Percentiles rank a stretch among this genome's conserved stretches.
Evolutionary conservation across 2,797 vertebrate species (phyloP).

Genomic region (Sebastes steindachneri): DNA sequence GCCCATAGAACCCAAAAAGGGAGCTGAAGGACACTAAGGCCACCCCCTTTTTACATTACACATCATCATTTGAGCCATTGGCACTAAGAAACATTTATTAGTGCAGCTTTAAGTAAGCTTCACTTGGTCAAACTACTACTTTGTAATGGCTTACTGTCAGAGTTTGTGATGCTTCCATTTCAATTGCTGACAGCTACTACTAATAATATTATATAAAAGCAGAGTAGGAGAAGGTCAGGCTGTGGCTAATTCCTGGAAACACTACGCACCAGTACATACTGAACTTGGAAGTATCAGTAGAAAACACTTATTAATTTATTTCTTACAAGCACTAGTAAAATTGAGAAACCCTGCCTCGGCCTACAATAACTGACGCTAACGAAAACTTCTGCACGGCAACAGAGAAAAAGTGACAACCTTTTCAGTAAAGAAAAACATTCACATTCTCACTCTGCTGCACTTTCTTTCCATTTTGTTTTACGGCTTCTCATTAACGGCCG

Average conservation of each 20-base stretch:
- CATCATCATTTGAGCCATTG: background rate
- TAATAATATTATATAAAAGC: background rate
- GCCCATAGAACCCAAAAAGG: too few species aligned
- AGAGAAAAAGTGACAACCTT: conserved; percentile 15
- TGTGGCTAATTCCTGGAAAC: conserved; percentile 27
- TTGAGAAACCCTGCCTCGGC: background rate
- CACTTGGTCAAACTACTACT: background rate
- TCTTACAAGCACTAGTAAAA: conserved; percentile 14
- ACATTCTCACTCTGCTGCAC: background rate
- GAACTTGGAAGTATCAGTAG: background rate
- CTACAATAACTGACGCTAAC: background rate
- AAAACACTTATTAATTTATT: conserved; percentile 16
- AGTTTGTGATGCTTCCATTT: background rate
- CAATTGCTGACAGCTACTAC: background rate
- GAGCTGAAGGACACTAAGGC: background rate
- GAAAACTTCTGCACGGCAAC: background rate
- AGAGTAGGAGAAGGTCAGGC: background rate
- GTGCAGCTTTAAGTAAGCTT: background rate
- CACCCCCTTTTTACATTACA: background rate
- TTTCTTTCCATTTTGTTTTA: conserved; percentile 25
- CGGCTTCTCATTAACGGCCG: background rate
- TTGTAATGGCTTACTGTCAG: background rate
- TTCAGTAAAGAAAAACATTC: background rate
- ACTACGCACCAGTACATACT: background rate
- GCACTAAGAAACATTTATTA: background rate